phyloP scores from a whole-genome alignment of 2,113 vertebrate genomes.

The Deroptyus accipitrinus region DNA sequence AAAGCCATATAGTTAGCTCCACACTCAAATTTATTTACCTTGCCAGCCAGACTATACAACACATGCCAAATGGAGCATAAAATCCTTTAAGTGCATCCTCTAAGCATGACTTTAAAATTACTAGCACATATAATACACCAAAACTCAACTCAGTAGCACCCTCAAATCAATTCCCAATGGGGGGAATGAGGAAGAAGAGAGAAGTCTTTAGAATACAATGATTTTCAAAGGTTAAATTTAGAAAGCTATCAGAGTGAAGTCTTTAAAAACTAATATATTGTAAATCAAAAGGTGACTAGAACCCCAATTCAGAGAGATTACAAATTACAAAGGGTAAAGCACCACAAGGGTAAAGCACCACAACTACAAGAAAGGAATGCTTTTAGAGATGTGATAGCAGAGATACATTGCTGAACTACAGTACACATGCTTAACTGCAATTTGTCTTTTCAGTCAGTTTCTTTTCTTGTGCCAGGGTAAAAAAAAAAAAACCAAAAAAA shows the following conservation, averaged over 20 bases:
- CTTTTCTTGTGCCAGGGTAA: not conserved
- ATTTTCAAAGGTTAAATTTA: not conserved
- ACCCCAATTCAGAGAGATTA: not conserved
- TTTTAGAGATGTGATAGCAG: not conserved
- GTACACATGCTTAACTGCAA: not conserved
- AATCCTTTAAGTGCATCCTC: not conserved
- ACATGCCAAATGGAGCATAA: not conserved
- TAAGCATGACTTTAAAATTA: not conserved
- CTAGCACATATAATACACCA: not conserved
- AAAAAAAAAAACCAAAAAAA: not conserved
- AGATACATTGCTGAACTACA: not conserved
- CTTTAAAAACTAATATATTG: not conserved
- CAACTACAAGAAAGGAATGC: not conserved
- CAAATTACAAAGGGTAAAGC: not conserved
- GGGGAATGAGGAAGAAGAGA: accelerated
- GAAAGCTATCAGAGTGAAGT: not conserved
- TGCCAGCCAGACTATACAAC: not conserved
- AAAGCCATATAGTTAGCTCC: not conserved
- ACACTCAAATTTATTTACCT: not conserved
- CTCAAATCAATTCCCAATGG: not conserved
- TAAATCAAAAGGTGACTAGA: not conserved
- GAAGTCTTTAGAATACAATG: not conserved
- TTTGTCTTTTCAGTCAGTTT: not conserved
- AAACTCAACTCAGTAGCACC: not conserved
- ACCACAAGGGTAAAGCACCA: not conserved